Evolutionary conservation across 64 coral and sea anemone species (phyloP).

Genomic region (Trachythela sp.): DNA sequence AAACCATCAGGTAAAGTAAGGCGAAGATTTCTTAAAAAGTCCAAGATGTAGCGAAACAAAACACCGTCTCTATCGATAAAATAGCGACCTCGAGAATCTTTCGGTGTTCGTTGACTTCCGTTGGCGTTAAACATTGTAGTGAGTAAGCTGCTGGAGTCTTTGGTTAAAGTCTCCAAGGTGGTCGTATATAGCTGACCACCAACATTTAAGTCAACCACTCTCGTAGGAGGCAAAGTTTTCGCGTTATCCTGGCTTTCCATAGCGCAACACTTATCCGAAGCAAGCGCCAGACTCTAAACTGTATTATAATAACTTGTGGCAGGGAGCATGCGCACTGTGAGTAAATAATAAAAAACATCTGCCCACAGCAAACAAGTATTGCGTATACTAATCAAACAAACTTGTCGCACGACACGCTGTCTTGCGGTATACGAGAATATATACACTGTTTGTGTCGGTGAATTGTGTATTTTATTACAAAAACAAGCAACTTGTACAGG

Average conservation of each 20-base stretch:
- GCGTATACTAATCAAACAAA: too few species aligned
- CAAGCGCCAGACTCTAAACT: background rate
- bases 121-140: slow-evolving; percentile 98
- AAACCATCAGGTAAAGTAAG: slow-evolving; percentile 87
- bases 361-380: background rate
- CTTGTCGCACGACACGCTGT: background rate
- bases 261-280: background rate
- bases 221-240: background rate
- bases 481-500: background rate
- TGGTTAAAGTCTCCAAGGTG: slow-evolving; percentile 69
- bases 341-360: background rate
- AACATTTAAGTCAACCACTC: slow-evolving; percentile 90
- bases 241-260: slow-evolving; percentile 6
- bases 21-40: slow-evolving; percentile 90
- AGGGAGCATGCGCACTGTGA: background rate
- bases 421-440: background rate
- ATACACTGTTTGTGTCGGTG: background rate
- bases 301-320: background rate
- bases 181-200: slow-evolving; percentile 94
- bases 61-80: slow-evolving; percentile 98
- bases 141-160: slow-evolving; percentile 81
- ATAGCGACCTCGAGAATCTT: slow-evolving; percentile 92
- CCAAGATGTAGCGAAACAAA: slow-evolving; percentile 88
- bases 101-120: slow-evolving; percentile 86
- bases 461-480: background rate